Base-by-base conservation (phyloP, 2,888 invertebrate genomes). In the Flexamia atlantica region DNA sequence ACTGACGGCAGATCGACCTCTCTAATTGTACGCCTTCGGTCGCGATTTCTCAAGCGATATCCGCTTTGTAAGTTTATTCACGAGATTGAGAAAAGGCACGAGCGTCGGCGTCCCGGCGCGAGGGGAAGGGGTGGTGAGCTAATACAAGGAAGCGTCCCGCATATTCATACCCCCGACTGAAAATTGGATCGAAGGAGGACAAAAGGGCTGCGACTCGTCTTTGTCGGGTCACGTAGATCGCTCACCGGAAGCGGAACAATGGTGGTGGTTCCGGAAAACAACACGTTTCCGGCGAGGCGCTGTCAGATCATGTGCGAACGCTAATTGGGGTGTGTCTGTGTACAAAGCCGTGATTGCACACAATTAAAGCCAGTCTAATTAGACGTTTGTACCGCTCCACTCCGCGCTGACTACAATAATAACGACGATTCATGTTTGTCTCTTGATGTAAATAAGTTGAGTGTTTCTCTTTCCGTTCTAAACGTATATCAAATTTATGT, bases 171-270 rank as follows among this genome's bases (percentile, higher is more conserved):
- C 42, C 36, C 64, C 50, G 42, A 1, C 42, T 25, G 70, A 42
- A 82, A 82, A 70, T 68, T 68, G 70, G 82, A 82, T 81, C 81
- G 81, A 81, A 81, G 81, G 20, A 64, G 81, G 81, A 81, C 81
- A 81, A 81, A 80, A 81, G 81, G 60, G 60, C 53, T 50, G 17
- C 64, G 36, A 20, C n/a, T 81, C 70, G 70, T 82, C 70, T 82
- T 68, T 82, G 68, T 82, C 82, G 82, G 70, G 70, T 68, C 81
- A 81, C 81, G 81, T 81, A 72, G 72, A 72, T 72, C 72, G 42
- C 32, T 68, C 46, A 76, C 76, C 50, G 46, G 50, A 50, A 50
- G 50, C 53, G 76, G 76, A 50, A 50, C 76, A 50, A 76, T 50
- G 50, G 76, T 46, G 76, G 76, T 76, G 76, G 76, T 76, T 76